These are phyloP conservation scores for Patella pellucida DNA, from an alignment of 2,888 invertebrate species.

Conservation along the genomic window DNA sequence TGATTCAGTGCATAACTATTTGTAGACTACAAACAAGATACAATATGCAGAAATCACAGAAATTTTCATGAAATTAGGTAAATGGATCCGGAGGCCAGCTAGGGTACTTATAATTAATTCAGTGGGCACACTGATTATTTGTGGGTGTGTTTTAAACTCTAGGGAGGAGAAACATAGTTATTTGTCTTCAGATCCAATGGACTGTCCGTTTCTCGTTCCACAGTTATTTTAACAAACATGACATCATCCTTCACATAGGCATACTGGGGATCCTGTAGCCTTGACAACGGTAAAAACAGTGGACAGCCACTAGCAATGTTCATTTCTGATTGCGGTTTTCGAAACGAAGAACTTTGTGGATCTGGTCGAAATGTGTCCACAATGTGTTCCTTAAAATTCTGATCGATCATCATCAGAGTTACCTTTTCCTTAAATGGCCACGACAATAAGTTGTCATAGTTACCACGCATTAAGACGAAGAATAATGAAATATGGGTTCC, in stretches of 20 bases:
- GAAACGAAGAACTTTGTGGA: constrained; percentile 65
- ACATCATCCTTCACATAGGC: constrained; percentile 63
- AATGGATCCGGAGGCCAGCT: too few relatives aligned
- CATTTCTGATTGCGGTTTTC: constrained; percentile 66
- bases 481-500: constrained; percentile 68
- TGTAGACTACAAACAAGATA: too few relatives aligned
- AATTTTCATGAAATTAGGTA: too few relatives aligned
- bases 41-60: too few relatives aligned
- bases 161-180: too few relatives aligned
- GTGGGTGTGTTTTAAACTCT: too few relatives aligned
- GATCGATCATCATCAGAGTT: constrained; percentile 67
- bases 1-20: too few relatives aligned
- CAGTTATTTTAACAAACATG: constrained; percentile 61
- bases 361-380: constrained; percentile 70
- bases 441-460: constrained; percentile 61
- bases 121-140: too few relatives aligned
- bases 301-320: constrained; percentile 71
- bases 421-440: constrained; percentile 69
- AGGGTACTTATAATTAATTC: too few relatives aligned
- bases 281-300: constrained; percentile 56
- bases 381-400: constrained; percentile 61
- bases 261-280: constrained; percentile 44
- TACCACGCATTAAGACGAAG: constrained; percentile 65
- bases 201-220: constrained; percentile 27
- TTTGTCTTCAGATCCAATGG: too few relatives aligned